Conservation (phyloP, 2,113 vertebrate genomes). For the Trematocara variabile region DNA sequence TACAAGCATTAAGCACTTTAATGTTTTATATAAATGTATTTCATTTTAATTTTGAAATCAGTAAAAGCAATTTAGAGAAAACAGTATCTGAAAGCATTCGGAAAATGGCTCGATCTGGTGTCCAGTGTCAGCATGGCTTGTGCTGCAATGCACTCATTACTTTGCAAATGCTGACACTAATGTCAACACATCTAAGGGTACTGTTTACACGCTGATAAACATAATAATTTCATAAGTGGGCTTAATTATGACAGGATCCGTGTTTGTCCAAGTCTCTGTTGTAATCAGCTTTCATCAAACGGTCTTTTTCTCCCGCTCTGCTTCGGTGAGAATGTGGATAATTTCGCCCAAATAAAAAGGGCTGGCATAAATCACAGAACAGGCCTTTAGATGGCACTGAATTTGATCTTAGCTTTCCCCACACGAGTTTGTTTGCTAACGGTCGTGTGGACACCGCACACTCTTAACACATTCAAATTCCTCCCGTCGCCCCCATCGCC, state of each 20-base stretch:
- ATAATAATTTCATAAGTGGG: not conserved
- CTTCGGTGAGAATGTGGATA: not conserved
- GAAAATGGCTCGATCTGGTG: not conserved
- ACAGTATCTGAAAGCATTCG: not conserved
- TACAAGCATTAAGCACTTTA: not conserved
- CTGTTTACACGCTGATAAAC: not conserved
- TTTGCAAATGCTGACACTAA: not conserved
- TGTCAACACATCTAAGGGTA: not conserved
- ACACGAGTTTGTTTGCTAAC: constrained; percentile 38
- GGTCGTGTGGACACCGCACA: constrained; percentile 8
- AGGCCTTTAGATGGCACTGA: constrained; percentile 1
- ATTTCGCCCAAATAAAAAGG: not conserved
- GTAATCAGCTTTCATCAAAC: not conserved
- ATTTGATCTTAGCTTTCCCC: constrained; percentile 27
- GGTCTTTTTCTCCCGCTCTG: not conserved
- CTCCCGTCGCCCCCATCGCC: not conserved
- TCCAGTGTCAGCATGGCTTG: not conserved
- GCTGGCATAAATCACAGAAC: not conserved
- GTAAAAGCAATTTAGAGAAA: not conserved
- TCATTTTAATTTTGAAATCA: not conserved
- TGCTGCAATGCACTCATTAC: not conserved
- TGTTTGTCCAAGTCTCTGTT: not conserved
- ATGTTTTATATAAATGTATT: not conserved
- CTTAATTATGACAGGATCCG: not conserved
- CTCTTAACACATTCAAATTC: constrained; percentile 37